Conservation (phyloP, 2,113 vertebrate species). For the Notothenia rossii region DNA sequence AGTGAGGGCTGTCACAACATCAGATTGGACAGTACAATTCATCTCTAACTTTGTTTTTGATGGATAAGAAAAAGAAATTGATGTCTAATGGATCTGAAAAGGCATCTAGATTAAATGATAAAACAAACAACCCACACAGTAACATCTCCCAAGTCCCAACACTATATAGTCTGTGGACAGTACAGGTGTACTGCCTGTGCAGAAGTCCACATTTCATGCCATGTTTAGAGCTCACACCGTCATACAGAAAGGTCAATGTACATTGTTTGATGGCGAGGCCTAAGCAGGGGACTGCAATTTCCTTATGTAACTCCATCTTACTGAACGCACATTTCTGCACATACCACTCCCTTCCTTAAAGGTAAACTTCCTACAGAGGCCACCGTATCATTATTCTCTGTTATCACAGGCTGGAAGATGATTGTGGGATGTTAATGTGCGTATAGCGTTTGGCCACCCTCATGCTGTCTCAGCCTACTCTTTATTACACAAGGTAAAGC, state of each 20-base stretch:
- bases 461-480: constrained; percentile 53
- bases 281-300: constrained; percentile 11
- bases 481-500: constrained; percentile 46
- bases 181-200: background rate
- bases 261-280: background rate
- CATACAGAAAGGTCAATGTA: background rate
- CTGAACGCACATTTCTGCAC: constrained; percentile 31
- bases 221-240: background rate
- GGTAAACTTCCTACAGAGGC: constrained; percentile 26
- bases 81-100: no score
- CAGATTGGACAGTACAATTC: no score
- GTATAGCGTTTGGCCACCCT: constrained; percentile 42
- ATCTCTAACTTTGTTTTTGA: no score
- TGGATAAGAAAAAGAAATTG: no score
- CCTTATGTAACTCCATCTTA: constrained; percentile 14
- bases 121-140: no score
- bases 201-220: background rate
- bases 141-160: no score
- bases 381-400: constrained; percentile 10
- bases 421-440: constrained; percentile 48
- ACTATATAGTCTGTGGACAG: background rate
- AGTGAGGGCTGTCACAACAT: background rate
- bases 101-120: no score
- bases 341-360: constrained; percentile 9
- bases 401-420: constrained; percentile 48